Percentiles rank a stretch among this genome's conserved stretches.
These are phyloP conservation scores for Nothocercus julius DNA, from an alignment of 2,113 vertebrate species.

Conservation along the genomic window DNA sequence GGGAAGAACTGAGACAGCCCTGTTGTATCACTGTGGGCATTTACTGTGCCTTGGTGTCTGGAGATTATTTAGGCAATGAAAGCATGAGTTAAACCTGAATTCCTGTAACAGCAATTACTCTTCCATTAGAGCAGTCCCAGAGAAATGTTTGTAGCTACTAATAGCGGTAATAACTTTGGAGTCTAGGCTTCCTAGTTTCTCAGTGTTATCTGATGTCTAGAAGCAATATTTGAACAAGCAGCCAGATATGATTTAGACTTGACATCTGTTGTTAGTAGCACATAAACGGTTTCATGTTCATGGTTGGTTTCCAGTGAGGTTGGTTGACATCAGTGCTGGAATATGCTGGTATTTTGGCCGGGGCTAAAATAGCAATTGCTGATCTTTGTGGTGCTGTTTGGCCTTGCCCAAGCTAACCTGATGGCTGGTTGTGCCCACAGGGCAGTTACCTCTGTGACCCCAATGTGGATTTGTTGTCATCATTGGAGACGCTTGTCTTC, in stretches of 20 bases:
- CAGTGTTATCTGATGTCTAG: not conserved
- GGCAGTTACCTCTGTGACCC: not conserved
- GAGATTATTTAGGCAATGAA: not conserved
- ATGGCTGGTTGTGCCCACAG: not conserved
- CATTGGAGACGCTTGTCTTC: not conserved
- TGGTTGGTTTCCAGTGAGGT: not conserved
- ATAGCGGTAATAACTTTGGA: not conserved
- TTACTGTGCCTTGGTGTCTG: not conserved
- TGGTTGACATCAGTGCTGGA: not conserved
- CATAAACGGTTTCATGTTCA: not conserved
- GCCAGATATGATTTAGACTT: not conserved
- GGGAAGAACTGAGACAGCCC: not conserved
- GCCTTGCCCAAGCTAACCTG: not conserved
- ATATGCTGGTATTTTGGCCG: fast-evolving
- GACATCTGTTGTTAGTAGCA: not conserved
- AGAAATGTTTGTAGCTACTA: not conserved
- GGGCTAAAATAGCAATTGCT: not conserved
- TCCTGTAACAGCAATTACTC: not conserved
- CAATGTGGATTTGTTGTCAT: not conserved
- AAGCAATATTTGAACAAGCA: not conserved
- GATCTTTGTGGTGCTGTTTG: not conserved
- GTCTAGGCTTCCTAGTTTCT: not conserved
- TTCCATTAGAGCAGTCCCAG: not conserved
- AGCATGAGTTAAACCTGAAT: not conserved
- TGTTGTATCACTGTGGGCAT: not conserved